Conservation (phyloP, 2,113 vertebrate species). For the crab-eating macaque (Macaca fascicularis) region T2T-MFA8v1.1 NC_088378.1:56022001-56022500, state of each 20-base stretch:
- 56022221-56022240: constrained; percentile 76
- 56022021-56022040: background rate
- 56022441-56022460: constrained; percentile 70
- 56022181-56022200: constrained; percentile 69
- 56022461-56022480: constrained; percentile 77
- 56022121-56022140: constrained; percentile 68
- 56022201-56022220: constrained; percentile 79
- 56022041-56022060: background rate
- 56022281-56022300: constrained; percentile 69
- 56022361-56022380: constrained; percentile 66
- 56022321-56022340: constrained; percentile 77
- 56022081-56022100: background rate
- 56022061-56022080: background rate
- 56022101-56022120: constrained; percentile 54
- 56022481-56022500: constrained; percentile 74
- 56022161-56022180: constrained; percentile 62
- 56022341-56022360: constrained; percentile 78
- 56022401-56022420: constrained; percentile 60
- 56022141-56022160: constrained; percentile 56
- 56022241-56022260: constrained; percentile 68
- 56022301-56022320: constrained; percentile 77
- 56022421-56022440: constrained; percentile 71
- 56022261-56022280: constrained; percentile 54
- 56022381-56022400: constrained; percentile 48
- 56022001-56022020: background rate